phyloP scores from a whole-genome alignment of 2,888 invertebrate species.

The Leucophora obtusa region DNA sequence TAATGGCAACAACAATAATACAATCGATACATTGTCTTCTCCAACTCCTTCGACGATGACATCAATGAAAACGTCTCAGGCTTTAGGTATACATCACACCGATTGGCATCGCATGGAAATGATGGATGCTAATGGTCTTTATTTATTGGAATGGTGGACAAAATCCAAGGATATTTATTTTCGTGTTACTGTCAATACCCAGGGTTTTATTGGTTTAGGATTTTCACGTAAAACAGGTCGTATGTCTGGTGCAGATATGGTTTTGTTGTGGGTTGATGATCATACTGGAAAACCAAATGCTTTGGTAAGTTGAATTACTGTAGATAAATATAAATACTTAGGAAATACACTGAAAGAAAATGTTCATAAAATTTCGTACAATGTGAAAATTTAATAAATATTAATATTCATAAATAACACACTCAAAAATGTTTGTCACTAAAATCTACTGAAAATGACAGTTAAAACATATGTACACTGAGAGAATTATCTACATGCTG shows the following conservation, averaged over 20 bases:
- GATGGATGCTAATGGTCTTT: constrained; percentile 78
- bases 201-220: constrained; percentile 92
- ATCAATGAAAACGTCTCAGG: neutral
- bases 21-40: neutral
- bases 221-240: constrained; percentile 87
- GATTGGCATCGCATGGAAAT: constrained; percentile 77
- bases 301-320: constrained; percentile 82
- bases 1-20: constrained; percentile 18
- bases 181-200: constrained; percentile 88
- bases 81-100: constrained; percentile 69
- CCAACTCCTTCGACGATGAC: neutral
- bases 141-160: constrained; percentile 85
- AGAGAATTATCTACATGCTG: too few relatives aligned
- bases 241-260: constrained; percentile 90
- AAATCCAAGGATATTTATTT: constrained; percentile 88
- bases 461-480: too few relatives aligned
- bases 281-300: constrained; percentile 82
- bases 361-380: too few relatives aligned
- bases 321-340: too few relatives aligned
- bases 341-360: too few relatives aligned
- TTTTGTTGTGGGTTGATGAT: constrained; percentile 92
- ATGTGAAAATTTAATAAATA: too few relatives aligned
- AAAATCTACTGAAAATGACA: too few relatives aligned
- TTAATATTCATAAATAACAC: too few relatives aligned
- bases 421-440: too few relatives aligned